Base-by-base conservation (phyloP, 30 jellyfish, hydroid and myxozoan genomes). In the Aurelia sp. region DNA sequence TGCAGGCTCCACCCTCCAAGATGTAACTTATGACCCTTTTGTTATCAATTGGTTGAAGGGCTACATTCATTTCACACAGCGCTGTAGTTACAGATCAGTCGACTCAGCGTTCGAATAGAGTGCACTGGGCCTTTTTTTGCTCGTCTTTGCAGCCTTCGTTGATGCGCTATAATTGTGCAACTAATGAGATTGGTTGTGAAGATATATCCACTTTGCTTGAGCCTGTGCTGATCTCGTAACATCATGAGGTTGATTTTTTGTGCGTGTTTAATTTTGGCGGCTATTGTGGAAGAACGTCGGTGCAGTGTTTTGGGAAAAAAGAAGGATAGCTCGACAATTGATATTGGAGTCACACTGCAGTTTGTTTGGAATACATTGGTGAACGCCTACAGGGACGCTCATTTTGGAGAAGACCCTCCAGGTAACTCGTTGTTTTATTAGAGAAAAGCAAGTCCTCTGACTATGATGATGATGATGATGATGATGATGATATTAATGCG, bases 1-100 rank as follows among this genome's bases (percentile, higher is more conserved):
- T 66, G 78, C 66, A 69, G 62, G 91, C 91, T 59, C 91, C 91
- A 52, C 91, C 91, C 79, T 66, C 62, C 47, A 57, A 78, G 85
- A 63, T 66, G 61, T 82, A 82, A 33, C 86, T 69, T 61, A 57
- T 62, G 91, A 70, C 91, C 76, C 55, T 44, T 37, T 44, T 13
- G 15, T 44, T 44, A 44, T 44, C 55, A 5, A 16, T 44, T 44
- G 55, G 55, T 44, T 44, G 7, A 4, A 44, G 55, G 17, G 55
- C 30, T 31, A 20, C 40, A 31, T 76, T 62, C 59, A 76, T 44
- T 41, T 37, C 66, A 30, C 63, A 37, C 16, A 74, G 76, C 86
- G 13, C 3, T 61, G 20, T 7, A 9, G 19, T 44, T 59, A 7
- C 67, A 30, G 47, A 76, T 59, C 86, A 76, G 76, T 59, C 62